Evolutionary conservation across 2,797 vertebrate species (phyloP), one percentile per base, ranked within the genome.

Genomic region (Myoxocephalus aenaeus): DNA sequence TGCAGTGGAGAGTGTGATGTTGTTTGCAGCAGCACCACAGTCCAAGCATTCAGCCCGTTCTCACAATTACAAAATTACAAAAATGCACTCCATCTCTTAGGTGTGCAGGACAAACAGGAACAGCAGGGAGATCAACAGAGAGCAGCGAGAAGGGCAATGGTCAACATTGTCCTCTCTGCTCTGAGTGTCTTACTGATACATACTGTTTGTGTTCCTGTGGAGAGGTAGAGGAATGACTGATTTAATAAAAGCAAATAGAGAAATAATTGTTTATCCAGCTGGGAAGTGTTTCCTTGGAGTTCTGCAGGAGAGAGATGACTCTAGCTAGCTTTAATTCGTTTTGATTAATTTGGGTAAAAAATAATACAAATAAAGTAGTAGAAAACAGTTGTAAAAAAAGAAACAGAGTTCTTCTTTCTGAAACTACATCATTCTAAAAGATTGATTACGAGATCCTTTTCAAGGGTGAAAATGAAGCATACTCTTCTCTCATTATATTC

Each of bases 201-300:
- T 15, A 34, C 17, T 32, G 29, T 40, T 64, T 2, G 40, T n/a
- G 38, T 44, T 58, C 17, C 32, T 65, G 46, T 61, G 25, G 29
- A n/a, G 50, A 32, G 22, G 17, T 6, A 51, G 7, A 54, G 5
- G 5, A 67, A 3, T 59, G 8, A 59, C 6, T 62, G 4, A 59
- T 46, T 65, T n/a, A 36, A 44, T 44, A 59, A 70, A 75, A 77
- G 36, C 12, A 38, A 51, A 70, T 12, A 50, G 12, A 67, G 11
- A 42, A 38, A 34, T 6, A 53, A 40, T 61, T 65, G 54, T 44
- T 70, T 67, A 54, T 68, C 50, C 27, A 78, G 62, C 66, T 75
- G 59, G 72, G 48, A 78, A 51, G 13, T 4, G 17, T 70, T 51
- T 68, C n/a, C 63, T 57, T 54, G 22, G 8, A 61, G 2, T 34